Percentiles rank a stretch among this genome's conserved stretches.
Conservation (phyloP, 1,140 invertebrate species). For the Drosophila melanica region DNA sequence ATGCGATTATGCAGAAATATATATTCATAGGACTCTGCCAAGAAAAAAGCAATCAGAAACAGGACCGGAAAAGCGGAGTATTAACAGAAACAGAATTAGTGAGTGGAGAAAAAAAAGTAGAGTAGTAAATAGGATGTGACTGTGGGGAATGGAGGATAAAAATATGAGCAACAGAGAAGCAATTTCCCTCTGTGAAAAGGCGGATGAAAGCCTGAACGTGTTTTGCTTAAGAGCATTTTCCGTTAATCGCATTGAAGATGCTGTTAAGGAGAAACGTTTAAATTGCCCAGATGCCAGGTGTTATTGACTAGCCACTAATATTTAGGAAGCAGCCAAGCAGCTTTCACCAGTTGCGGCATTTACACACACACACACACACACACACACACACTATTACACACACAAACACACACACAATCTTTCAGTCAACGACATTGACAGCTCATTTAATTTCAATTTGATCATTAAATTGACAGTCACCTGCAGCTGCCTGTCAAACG, state of each 20-base stretch:
- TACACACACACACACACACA: constrained; percentile 7
- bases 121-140: too few species aligned
- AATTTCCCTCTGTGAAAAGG: background rate
- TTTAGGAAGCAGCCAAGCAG: constrained; percentile 11
- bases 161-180: background rate
- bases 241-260: background rate
- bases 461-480: constrained; percentile 61
- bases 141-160: too few species aligned
- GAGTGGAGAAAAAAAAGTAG: too few species aligned
- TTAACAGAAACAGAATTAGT: too few species aligned
- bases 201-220: background rate
- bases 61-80: background rate
- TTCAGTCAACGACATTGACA: constrained; percentile 47
- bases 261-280: background rate
- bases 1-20: too few species aligned
- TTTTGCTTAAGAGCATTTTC: background rate
- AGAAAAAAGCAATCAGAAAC: background rate
- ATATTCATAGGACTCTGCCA: too few species aligned
- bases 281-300: background rate
- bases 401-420: background rate
- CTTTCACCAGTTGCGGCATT: background rate
- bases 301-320: constrained; percentile 28
- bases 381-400: constrained; percentile 2
- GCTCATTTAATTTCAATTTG: constrained; percentile 65
- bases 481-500: constrained; percentile 36